phyloP scores from a whole-genome alignment of 2,888 invertebrate species.

The Scelioninae gen. 2 region DNA sequence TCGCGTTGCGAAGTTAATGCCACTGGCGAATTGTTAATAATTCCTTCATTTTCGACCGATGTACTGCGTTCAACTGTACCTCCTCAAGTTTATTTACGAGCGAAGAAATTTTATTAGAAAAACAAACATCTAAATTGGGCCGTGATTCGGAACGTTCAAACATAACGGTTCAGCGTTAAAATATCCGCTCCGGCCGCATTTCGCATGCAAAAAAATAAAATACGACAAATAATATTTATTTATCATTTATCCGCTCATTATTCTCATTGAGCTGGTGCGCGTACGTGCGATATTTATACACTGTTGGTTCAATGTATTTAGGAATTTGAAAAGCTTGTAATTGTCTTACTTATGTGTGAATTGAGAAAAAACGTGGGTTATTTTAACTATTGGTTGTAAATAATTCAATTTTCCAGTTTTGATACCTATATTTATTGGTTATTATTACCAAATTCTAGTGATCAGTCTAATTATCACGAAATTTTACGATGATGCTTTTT shows the following conservation, averaged over 20 bases:
- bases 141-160: conserved; percentile 34
- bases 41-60: conserved; percentile 27
- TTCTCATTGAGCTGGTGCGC: no score
- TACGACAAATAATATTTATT: conserved; percentile 30
- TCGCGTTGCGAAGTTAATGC: conserved; percentile 23
- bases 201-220: conserved; percentile 26
- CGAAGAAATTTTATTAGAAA: conserved; percentile 35
- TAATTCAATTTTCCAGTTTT: no score
- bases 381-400: no score
- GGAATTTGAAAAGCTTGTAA: no score
- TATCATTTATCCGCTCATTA: conserved; percentile 10
- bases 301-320: no score
- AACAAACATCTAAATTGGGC: conserved; percentile 37
- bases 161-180: conserved; percentile 32
- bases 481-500: no score
- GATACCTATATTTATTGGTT: no score
- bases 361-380: no score
- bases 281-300: no score
- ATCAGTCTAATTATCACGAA: no score
- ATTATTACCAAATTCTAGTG: no score
- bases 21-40: conserved; percentile 38
- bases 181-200: conserved; percentile 14
- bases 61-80: conserved; percentile 3
- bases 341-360: no score
- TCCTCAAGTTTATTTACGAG: conserved; percentile 23